Conservation (phyloP, 2,797 vertebrate genomes). For the Simalia tracyae region DNA sequence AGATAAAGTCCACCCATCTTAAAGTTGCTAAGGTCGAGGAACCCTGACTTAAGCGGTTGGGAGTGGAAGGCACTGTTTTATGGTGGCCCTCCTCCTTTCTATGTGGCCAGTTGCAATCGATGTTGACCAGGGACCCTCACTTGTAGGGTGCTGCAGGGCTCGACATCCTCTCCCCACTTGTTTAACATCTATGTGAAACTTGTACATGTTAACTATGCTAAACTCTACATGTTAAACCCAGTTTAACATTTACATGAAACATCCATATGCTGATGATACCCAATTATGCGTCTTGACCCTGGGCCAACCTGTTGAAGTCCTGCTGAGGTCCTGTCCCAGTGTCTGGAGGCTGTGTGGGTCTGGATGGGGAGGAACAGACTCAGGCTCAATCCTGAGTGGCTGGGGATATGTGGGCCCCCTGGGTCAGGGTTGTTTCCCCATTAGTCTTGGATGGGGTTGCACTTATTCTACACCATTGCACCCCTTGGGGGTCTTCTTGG, state of each 20-base stretch:
- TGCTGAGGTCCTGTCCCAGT: neutral
- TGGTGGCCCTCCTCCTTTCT: neutral
- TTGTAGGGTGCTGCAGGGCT: neutral
- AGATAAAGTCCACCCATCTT: no score
- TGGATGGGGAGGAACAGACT: neutral
- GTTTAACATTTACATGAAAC: neutral
- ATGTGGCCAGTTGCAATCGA: no score
- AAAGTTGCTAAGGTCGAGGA: no score
- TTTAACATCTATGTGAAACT: neutral
- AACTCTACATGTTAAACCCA: neutral
- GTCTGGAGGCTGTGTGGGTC: neutral
- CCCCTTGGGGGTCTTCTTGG: no score
- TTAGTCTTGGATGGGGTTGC: no score
- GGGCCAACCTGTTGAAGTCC: neutral
- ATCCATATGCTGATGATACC: neutral
- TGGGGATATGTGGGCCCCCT: neutral
- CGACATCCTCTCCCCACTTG: neutral
- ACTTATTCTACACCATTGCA: no score
- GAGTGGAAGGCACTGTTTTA: neutral
- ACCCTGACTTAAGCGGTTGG: neutral
- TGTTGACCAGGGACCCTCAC: no score
- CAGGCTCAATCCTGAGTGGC: neutral
- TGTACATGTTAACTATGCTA: neutral
- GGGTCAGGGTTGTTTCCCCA: no score
- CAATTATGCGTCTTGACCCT: neutral